phyloP scores from a whole-genome alignment of 1,140 invertebrate species.

The Eumaeus atala region DNA sequence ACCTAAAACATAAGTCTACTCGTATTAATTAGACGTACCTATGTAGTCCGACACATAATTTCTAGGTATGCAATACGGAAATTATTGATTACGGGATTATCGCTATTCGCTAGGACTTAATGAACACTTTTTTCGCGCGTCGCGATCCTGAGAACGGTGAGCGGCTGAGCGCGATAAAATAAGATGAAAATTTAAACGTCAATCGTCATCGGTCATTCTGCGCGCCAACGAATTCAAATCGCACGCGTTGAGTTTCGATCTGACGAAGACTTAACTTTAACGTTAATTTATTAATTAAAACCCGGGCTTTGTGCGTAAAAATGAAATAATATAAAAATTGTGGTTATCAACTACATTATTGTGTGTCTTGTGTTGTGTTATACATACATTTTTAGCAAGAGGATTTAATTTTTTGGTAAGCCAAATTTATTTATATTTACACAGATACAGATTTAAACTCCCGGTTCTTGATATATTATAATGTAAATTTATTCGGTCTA shows the following conservation, averaged over 20 bases:
- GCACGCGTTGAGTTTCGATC: slow-evolving; percentile 39
- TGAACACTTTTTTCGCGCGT: no score
- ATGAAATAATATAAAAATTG: slow-evolving; percentile 24
- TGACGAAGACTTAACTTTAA: slow-evolving; percentile 34
- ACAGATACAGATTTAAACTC: no score
- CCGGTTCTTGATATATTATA: slow-evolving; percentile 9
- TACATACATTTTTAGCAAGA: neutral
- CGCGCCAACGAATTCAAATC: slow-evolving; percentile 49
- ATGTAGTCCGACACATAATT: no score
- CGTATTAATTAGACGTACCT: no score
- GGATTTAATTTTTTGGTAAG: neutral
- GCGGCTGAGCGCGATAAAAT: slow-evolving; percentile 11
- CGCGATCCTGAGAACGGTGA: no score
- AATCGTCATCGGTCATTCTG: slow-evolving; percentile 38
- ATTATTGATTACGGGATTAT: neutral
- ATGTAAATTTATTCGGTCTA: slow-evolving; percentile 18
- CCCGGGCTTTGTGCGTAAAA: slow-evolving; percentile 30
- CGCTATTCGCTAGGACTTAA: neutral
- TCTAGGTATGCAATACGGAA: no score
- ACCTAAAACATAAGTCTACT: no score
- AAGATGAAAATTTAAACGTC: slow-evolving; percentile 10
- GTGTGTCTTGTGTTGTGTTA: slow-evolving; percentile 4
- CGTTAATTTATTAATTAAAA: slow-evolving; percentile 23
- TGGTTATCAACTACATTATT: neutral
- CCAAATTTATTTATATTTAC: slow-evolving; percentile 20